These are phyloP conservation scores for Bursaphelenchus mucronatus DNA, from an alignment of 1,140 invertebrate species.

Conservation along the genomic window DNA sequence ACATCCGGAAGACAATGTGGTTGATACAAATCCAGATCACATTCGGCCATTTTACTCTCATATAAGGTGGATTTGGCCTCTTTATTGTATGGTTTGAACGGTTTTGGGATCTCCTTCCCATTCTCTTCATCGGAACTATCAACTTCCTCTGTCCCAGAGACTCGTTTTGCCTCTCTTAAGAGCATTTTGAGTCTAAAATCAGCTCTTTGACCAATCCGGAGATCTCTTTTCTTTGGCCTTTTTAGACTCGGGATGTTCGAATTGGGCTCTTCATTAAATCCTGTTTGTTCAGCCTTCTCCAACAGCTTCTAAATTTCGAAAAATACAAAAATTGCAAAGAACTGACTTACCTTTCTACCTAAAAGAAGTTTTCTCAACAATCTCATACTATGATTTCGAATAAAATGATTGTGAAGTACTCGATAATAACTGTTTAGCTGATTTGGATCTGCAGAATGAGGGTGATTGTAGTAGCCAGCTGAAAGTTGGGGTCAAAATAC, in stretches of 20 bases:
- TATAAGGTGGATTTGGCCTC: background rate
- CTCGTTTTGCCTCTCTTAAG: no score
- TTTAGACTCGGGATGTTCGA: no score
- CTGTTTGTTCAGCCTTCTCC: conserved; percentile 17
- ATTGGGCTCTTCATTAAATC: background rate
- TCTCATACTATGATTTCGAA: conserved; percentile 25
- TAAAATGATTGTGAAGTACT: conserved; percentile 27
- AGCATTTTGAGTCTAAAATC: no score
- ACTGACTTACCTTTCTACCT: conserved; percentile 22
- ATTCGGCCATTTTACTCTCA: background rate
- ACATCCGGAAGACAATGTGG: conserved; percentile 4
- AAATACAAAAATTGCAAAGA: background rate
- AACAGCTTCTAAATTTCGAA: conserved; percentile 21
- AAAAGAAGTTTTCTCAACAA: conserved; percentile 18
- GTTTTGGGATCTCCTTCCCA: no score
- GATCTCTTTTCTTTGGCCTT: no score
- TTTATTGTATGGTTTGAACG: no score
- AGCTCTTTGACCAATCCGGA: no score
- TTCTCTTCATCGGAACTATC: no score
- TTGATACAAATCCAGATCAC: conserved; percentile 23
- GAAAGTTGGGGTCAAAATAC: background rate
- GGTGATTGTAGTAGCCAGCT: conserved; percentile 18
- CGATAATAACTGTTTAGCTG: conserved; percentile 15
- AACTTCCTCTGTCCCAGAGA: no score
- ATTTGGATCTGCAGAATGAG: conserved; percentile 6